These are phyloP conservation scores for Pheosia tremula DNA, from an alignment of 2,888 invertebrate species.

Conservation along the genomic window DNA sequence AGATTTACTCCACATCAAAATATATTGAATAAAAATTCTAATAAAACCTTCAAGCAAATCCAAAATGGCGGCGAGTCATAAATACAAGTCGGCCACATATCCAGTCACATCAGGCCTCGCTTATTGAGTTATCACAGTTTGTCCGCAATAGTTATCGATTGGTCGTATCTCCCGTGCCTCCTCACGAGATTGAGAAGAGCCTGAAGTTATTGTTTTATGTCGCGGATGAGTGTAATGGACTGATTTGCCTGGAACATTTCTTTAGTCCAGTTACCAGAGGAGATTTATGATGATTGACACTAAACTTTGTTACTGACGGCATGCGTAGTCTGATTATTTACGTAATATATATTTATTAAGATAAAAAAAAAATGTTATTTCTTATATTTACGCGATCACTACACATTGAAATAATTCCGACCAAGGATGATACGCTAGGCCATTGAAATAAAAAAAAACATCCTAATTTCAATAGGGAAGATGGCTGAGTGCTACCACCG, in stretches of 20 bases:
- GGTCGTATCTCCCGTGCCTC: constrained; percentile 21
- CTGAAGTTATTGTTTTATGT: constrained; percentile 32
- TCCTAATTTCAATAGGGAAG: no score
- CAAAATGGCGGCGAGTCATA: constrained; percentile 48
- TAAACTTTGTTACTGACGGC: neutral
- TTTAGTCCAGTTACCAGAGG: constrained; percentile 1
- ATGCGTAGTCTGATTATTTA: neutral
- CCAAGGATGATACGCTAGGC: no score
- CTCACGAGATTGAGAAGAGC: constrained; percentile 20
- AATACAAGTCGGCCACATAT: constrained; percentile 41
- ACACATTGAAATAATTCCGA: no score
- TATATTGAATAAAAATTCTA: neutral
- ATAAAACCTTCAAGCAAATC: constrained; percentile 24
- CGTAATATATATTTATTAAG: no score
- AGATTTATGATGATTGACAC: neutral
- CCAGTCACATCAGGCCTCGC: constrained; percentile 31
- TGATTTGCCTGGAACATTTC: constrained; percentile 23
- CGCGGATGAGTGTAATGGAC: constrained; percentile 30
- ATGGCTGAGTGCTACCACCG: no score
- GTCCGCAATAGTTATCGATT: constrained; percentile 32
- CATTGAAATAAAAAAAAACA: no score
- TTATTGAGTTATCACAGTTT: constrained; percentile 59
- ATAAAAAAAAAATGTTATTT: no score
- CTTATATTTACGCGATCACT: no score
- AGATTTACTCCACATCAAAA: no score